Percentiles rank a stretch among this genome's conserved stretches.
These are phyloP conservation scores for Pedetes capensis DNA, from an alignment of 2,113 vertebrate species.

Conservation along the genomic window DNA sequence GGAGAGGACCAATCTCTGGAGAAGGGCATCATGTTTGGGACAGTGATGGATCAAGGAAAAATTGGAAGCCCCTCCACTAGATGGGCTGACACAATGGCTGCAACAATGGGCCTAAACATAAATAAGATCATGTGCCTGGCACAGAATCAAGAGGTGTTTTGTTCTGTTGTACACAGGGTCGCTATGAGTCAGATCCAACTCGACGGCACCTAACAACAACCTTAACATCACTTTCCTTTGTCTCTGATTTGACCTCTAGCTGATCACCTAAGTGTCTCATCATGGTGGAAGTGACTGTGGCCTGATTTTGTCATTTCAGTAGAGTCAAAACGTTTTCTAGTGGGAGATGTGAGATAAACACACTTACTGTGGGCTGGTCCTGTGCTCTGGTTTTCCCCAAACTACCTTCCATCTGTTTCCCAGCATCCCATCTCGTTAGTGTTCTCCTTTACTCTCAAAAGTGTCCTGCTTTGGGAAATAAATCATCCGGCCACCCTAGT, in stretches of 20 bases:
- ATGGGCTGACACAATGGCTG: no score
- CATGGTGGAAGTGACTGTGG: not conserved
- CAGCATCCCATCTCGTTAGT: not conserved
- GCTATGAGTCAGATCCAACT: no score
- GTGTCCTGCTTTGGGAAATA: not conserved
- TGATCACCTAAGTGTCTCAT: not conserved
- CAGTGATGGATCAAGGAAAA: no score
- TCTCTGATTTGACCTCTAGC: not conserved
- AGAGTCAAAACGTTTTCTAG: not conserved
- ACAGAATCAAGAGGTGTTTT: no score
- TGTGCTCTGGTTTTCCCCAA: not conserved
- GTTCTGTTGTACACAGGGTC: no score
- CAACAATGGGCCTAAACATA: no score
- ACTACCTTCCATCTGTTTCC: not conserved
- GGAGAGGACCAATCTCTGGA: no score
- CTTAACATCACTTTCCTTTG: not conserved
- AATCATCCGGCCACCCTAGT: no score
- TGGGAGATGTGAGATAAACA: not conserved
- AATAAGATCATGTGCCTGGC: no score
- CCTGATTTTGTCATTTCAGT: not conserved
- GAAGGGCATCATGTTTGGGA: no score
- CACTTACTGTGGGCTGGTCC: not conserved
- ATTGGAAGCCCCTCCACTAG: no score
- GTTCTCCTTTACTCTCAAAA: not conserved
- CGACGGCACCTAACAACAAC: no score